phyloP scores from a whole-genome alignment of 2,113 vertebrate genomes.

The Coracopsis vasa region DNA sequence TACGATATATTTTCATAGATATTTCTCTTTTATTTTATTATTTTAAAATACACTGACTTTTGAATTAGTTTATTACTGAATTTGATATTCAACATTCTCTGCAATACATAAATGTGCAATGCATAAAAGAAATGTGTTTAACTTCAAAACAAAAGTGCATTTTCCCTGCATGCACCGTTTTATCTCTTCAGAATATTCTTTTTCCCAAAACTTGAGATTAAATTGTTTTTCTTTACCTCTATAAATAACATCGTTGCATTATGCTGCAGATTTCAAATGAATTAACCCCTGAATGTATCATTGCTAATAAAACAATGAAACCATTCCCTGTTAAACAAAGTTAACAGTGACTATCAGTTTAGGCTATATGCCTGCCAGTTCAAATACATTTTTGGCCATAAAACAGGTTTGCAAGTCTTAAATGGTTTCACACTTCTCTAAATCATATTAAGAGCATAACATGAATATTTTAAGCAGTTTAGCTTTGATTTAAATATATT shows the following conservation, averaged over 20 bases:
- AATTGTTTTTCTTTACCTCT: not conserved
- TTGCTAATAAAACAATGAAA: conserved; percentile 55
- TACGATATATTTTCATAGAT: not conserved
- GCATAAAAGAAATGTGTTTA: not conserved
- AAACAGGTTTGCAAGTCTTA: conserved; percentile 79
- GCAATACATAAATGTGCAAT: not conserved
- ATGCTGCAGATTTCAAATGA: conserved; percentile 42
- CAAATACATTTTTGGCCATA: conserved; percentile 73
- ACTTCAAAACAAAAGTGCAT: not conserved
- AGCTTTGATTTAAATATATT: conserved; percentile 93
- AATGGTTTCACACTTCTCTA: conserved; percentile 85
- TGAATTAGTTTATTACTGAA: not conserved
- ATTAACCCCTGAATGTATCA: conserved; percentile 10
- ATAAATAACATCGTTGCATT: not conserved
- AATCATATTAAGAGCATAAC: conserved; percentile 85
- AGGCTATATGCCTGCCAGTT: conserved; percentile 62
- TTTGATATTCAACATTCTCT: not conserved
- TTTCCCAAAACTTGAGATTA: not conserved
- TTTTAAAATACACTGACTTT: not conserved
- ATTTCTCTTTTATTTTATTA: not conserved
- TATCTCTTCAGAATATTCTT: not conserved
- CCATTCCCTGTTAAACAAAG: conserved; percentile 50
- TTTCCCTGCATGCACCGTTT: not conserved
- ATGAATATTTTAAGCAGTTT: conserved; percentile 93
- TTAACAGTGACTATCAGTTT: conserved; percentile 59